phyloP scores from a whole-genome alignment of 2,888 invertebrate species.

The Mythimna loreyi region DNA sequence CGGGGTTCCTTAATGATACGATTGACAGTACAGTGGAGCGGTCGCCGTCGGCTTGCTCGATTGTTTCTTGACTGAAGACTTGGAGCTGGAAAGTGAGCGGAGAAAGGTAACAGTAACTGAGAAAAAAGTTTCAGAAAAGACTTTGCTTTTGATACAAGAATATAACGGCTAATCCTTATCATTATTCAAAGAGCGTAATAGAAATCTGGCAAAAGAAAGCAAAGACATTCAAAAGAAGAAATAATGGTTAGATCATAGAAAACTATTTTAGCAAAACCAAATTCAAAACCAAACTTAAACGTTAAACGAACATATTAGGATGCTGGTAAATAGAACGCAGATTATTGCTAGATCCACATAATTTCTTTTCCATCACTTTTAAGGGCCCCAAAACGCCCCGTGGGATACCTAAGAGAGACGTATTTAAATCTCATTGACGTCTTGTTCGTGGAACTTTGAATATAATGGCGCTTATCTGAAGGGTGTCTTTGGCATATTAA shows the following conservation, averaged over 20 bases:
- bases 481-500: slow-evolving; percentile 69
- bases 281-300: no score
- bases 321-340: no score
- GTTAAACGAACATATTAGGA: no score
- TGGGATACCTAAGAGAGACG: slow-evolving; percentile 76
- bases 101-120: not conserved
- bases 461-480: slow-evolving; percentile 80
- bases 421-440: slow-evolving; percentile 87
- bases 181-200: no score
- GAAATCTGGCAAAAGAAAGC: no score
- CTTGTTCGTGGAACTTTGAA: slow-evolving; percentile 81
- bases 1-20: slow-evolving; percentile 84
- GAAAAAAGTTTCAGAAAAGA: not conserved
- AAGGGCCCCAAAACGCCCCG: slow-evolving; percentile 66
- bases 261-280: no score
- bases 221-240: no score
- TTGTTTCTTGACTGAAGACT: slow-evolving; percentile 82
- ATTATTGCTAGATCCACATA: no score
- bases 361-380: slow-evolving; percentile 41
- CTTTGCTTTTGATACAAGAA: no score
- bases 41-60: slow-evolving; percentile 78
- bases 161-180: no score
- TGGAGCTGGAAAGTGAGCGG: slow-evolving; percentile 73
- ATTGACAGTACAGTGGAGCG: slow-evolving; percentile 88
- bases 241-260: no score